A percentile compares a stretch with the other conserved stretches of the same genome.
phyloP scores from a whole-genome alignment of 2,888 invertebrate genomes.

The Argyra leucocephala region DNA sequence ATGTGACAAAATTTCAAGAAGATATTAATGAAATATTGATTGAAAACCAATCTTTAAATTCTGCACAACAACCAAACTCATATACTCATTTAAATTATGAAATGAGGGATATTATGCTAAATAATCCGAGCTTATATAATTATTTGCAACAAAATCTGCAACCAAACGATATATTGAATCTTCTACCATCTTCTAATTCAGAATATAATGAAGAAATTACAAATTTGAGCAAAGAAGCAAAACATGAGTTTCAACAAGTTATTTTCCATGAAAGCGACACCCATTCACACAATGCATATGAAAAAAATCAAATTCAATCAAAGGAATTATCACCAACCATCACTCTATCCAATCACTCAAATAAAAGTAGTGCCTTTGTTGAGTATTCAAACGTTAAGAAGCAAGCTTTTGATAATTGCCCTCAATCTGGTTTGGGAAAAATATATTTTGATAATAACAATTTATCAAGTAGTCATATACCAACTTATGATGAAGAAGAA shows the following conservation, averaged over 20 bases:
- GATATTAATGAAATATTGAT: slow-evolving; percentile 31
- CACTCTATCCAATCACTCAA: slow-evolving; percentile 34
- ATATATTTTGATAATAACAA: not conserved
- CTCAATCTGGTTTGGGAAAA: not conserved
- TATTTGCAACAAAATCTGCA: slow-evolving; percentile 20
- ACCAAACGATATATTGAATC: slow-evolving; percentile 16
- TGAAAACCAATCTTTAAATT: not conserved
- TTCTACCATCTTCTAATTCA: not conserved
- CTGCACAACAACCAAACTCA: slow-evolving; percentile 12
- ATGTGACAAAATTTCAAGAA: slow-evolving; percentile 34
- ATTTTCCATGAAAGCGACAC: not conserved
- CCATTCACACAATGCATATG: not conserved
- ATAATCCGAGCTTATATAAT: slow-evolving; percentile 22
- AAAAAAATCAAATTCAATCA: not conserved
- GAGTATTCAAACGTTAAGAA: slow-evolving; percentile 31
- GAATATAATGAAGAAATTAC: not conserved
- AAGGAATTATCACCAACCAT: slow-evolving; percentile 17
- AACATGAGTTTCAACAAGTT: not conserved
- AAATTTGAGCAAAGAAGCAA: not conserved
- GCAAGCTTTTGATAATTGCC: not conserved
- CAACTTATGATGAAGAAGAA: slow-evolving; percentile 42
- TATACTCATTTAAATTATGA: slow-evolving; percentile 17
- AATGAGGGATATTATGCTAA: slow-evolving; percentile 21
- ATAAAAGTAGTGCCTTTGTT: slow-evolving; percentile 31
- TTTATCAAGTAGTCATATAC: not conserved